Evolutionary conservation across 35 echinoderm and acorn worm genomes (phyloP), one percentile per base, ranked within the genome.

Genomic region (Chiridota heheva): DNA sequence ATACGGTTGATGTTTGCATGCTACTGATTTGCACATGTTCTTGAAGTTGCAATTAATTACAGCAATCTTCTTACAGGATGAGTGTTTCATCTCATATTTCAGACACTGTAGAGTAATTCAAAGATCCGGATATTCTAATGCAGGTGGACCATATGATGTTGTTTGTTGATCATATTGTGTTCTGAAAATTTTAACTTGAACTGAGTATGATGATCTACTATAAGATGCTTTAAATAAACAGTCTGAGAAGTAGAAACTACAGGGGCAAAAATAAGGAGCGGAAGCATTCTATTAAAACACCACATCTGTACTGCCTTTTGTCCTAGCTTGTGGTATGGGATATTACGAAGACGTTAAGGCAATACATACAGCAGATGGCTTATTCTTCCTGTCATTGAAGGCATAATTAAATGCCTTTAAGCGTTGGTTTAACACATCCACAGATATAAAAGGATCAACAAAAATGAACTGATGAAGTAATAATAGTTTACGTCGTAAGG

Each of bases 271-370:
- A 91, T 86, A 3, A 91, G 7, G 26, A 91, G 34, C 20, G 82
- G 81, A 42, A 91, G 65, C 73, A 65, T 85, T 26, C 81, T 18
- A 20, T 48, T 42, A 17, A 86, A 20, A 40, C 89, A 91, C 64
- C 45, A 69, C 87, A 90, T 90, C 33, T 90, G 71, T 39, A 62
- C 36, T 1, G 88, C 88, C 36, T 87, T 88, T 88, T 81, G 86
- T 30, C 86, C 76, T 18, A 88, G 41, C 42, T 88, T 88, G 65
- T 63, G 76, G 81, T 88, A 74, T 31, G 30, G 36, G 42, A 25
- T 5, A 41, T 88, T 88, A 16, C 17, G 46, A 8, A 88, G 13
- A 16, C 64, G 15, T 29, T n/a, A n/a, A n/a, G n/a, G 24, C 18
- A 38, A 3, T 36, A 16, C n/a, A 13, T 16, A 88, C 1, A 74